Evolutionary conservation across 2,797 vertebrate species (phyloP), one percentile per base, ranked within the genome.

Genomic region (Iguana delicatissima): DNA sequence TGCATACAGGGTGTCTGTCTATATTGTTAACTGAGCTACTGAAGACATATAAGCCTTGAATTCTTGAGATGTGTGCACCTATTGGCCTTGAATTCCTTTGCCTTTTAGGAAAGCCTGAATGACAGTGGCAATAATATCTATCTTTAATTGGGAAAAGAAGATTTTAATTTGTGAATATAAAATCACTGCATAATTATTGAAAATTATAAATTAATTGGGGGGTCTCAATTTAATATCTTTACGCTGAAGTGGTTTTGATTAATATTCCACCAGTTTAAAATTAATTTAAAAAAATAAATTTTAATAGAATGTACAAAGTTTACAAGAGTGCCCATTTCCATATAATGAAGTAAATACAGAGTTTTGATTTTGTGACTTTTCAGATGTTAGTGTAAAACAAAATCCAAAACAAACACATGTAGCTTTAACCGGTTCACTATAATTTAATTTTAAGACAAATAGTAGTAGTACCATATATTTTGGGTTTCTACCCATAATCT

Each of bases 361-460:
- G 26, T 85, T 89, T 92, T 69, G 50, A 29, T 57, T 0, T 6
- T 1, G 10, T 0, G n/a, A 0, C 14, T 32, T 4, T 3, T 38
- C 62, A 84, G 46, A 3, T 85, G 52, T 0, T 1, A 59, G 7
- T 69, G 69, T 6, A 0, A 52, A 89, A 84, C 1, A 77, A 46
- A 50, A 42, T n/a, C 59, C 7, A 42, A 69, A 77, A 16, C 50
- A 6, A 55, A 35, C 2, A 0, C 32, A 83, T 89, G 1, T 50
- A 90, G 62, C 88, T 77, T 38, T 86, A 62, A 55, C 8, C 57
- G 32, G 84, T 91, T 86, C 86, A 14, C 0, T 73, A 46, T 35
- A 1, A 29, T 1, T 80, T 20, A 1, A 52, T 82, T 16, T 64
- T 4, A 13, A 80, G 14, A 62, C 20, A 87, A 20, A 77, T 86